Evolutionary conservation across 2,113 vertebrate species (phyloP), one percentile per base, ranked within the genome.

Genomic region (Oryzias javanicus): DNA sequence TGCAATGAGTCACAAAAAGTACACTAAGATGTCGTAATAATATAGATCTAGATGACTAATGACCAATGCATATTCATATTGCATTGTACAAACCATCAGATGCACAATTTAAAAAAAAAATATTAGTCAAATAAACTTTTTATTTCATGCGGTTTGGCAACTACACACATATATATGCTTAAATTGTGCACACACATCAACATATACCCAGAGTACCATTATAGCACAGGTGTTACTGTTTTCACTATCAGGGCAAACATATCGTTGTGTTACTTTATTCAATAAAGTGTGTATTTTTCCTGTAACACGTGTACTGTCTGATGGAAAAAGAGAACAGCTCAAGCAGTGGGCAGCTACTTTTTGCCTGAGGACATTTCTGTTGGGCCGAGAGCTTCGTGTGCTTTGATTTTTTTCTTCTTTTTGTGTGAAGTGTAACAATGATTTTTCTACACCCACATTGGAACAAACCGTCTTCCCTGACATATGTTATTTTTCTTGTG

Each of bases 1-100:
- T 85, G 93, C 89, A 92, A 89, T 91, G 93, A 92, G 94, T 94
- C 8, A 92, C 25, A 93, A 94, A 94, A 87, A 19, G 10, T 35
- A 12, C 10, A 35, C 35, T 10, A 13, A 1, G 4, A 27, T 1
- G 25, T 27, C 22, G 22, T 22, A 22, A 1, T 12, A 35, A 35
- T 35, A 12, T 12, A 12, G 35, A 35, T 35, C 10, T 35, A 35
- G 35, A 35, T 10, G 7, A 10, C 8, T 7, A 35, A 35, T 35
- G 29, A 35, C 29, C 8, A 7, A 35, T 35, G 10, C 10, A 35
- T 35, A 3, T 35, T 35, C 35, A 12, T 12, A 12, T 35, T 35
- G 8, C 35, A 35, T 35, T 12, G 35, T 35, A 12, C 10, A 35
- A 3, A 35, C 8, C 8, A 10, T 35, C 25, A 25, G n/a, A n/a